Evolutionary conservation across 2,113 vertebrate species (phyloP).

Genomic region (Platichthys stellatus): DNA sequence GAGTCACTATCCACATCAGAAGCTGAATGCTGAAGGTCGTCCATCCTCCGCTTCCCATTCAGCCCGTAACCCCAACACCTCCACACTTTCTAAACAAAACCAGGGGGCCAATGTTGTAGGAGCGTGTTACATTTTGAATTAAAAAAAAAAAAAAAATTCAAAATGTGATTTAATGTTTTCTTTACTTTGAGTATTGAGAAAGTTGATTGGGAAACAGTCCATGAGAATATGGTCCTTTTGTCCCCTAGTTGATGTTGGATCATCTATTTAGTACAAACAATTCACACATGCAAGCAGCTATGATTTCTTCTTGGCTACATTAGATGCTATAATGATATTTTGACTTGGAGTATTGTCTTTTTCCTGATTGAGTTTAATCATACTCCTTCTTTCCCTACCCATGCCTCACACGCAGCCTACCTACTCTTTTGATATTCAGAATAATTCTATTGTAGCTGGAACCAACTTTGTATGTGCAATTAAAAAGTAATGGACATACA

Average conservation of each 20-base stretch:
- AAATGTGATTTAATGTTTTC: too few relatives aligned
- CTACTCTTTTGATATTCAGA: conserved; percentile 14
- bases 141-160: too few relatives aligned
- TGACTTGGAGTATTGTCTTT: not conserved
- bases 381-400: not conserved
- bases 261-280: not conserved
- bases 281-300: not conserved
- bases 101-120: not conserved
- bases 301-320: not conserved
- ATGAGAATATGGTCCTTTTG: too few relatives aligned
- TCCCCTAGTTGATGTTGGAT: not conserved
- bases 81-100: conserved; percentile 6
- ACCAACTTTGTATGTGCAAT: not conserved
- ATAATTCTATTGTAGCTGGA: not conserved
- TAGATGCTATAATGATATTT: too few relatives aligned
- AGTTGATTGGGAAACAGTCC: too few relatives aligned
- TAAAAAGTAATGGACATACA: not conserved
- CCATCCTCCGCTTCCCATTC: conserved; percentile 17
- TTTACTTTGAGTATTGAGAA: too few relatives aligned
- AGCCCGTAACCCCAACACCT: not conserved
- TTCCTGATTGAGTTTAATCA: not conserved
- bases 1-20: conserved; percentile 67
- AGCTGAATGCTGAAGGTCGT: conserved; percentile 13
- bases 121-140: not conserved
- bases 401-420: not conserved